Conservation (phyloP, 2,113 vertebrate species). For the Lepidiolamprologus cunningtoni region DNA sequence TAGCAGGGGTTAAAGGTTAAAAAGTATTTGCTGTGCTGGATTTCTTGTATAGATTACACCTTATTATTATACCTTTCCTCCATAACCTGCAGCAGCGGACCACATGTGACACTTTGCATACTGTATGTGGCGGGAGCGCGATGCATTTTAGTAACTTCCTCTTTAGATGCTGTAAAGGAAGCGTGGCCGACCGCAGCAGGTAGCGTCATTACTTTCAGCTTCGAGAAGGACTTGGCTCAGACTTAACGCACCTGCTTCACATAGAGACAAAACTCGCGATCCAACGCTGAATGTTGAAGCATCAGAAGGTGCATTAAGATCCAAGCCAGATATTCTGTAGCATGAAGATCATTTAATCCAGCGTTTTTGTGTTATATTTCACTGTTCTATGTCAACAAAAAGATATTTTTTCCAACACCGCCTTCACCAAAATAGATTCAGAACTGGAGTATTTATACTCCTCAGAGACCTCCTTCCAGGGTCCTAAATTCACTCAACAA, state of each 20-base stretch:
- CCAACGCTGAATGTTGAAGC: background rate
- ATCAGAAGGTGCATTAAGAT: background rate
- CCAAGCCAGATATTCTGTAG: background rate
- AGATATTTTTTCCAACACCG: accelerated
- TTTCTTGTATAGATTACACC: accelerated
- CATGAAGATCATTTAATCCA: accelerated
- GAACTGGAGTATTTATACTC: background rate
- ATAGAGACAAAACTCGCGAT: accelerated
- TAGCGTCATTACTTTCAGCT: background rate
- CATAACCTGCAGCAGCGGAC: background rate
- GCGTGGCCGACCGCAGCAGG: background rate
- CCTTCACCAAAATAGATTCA: background rate
- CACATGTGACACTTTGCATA: background rate
- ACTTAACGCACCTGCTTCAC: background rate
- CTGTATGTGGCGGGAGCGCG: background rate
- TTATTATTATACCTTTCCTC: accelerated
- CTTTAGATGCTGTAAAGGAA: conserved; percentile 20
- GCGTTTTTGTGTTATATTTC: accelerated
- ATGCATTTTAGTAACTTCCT: conserved; percentile 11
- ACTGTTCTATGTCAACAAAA: background rate
- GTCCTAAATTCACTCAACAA: background rate
- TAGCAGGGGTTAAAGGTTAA: background rate
- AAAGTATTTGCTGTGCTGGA: background rate
- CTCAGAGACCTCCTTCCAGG: background rate
- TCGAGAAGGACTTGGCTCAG: background rate